Conservation (phyloP, 92 coral and sea anemone genomes). For the Phenganax marumi region DNA sequence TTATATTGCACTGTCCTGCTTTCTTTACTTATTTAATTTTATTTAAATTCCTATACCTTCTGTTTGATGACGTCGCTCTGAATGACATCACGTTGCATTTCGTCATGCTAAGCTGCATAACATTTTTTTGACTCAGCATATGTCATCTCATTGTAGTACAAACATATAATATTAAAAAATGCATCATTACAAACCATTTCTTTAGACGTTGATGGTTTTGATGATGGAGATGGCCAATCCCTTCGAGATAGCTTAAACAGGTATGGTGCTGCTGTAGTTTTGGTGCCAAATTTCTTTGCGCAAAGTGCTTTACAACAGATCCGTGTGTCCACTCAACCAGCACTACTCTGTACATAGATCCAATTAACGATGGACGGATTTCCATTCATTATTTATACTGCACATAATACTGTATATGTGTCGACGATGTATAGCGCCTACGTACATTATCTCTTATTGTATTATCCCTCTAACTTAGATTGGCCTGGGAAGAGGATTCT, state of each 20-base stretch:
- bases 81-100: not conserved
- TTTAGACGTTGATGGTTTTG: conserved; percentile 95
- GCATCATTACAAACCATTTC: not conserved
- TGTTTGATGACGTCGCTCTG: not conserved
- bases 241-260: conserved; percentile 95
- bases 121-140: not conserved
- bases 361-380: not conserved
- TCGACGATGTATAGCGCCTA: not conserved
- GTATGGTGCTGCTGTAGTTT: conserved; percentile 41
- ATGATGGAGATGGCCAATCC: conserved; percentile 97
- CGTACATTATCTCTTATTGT: not conserved
- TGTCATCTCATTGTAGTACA: not conserved
- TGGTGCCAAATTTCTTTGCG: too few relatives aligned
- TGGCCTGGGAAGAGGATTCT: conserved; percentile 99
- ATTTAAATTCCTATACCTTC: not conserved
- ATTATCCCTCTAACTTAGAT: conserved; percentile 38
- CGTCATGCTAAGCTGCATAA: not conserved
- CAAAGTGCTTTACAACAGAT: too few relatives aligned
- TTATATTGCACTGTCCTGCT: not conserved
- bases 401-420: not conserved
- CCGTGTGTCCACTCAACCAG: too few relatives aligned
- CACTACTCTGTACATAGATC: not conserved
- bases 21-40: not conserved
- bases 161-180: not conserved
- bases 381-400: not conserved